phyloP scores from a whole-genome alignment of 1,140 invertebrate species.

The Drosophila littoralis region DNA sequence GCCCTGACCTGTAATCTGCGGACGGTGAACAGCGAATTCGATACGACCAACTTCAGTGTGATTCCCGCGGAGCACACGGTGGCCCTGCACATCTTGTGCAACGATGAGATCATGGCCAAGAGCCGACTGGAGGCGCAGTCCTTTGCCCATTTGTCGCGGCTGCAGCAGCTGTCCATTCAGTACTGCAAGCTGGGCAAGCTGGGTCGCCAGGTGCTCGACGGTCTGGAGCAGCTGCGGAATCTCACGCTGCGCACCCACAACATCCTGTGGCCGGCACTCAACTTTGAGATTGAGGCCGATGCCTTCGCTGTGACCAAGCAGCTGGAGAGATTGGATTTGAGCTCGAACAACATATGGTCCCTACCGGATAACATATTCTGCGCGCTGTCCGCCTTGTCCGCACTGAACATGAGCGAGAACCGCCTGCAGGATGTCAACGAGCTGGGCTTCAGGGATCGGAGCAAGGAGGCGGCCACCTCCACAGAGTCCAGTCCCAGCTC shows the following conservation, averaged over 20 bases:
- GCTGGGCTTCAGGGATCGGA: conserved; percentile 89
- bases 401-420: conserved; percentile 93
- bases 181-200: conserved; percentile 93
- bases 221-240: conserved; percentile 90
- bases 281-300: conserved; percentile 90
- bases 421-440: conserved; percentile 92
- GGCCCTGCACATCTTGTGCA: conserved; percentile 91
- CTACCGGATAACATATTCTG: conserved; percentile 94
- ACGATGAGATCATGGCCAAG: conserved; percentile 89
- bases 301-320: conserved; percentile 90
- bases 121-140: conserved; percentile 90
- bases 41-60: conserved; percentile 94
- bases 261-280: conserved; percentile 90
- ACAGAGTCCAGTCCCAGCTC: conserved; percentile 50
- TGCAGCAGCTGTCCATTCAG: conserved; percentile 91
- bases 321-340: conserved; percentile 93
- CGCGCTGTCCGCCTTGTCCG: conserved; percentile 90
- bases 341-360: conserved; percentile 94
- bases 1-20: conserved; percentile 91
- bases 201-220: conserved; percentile 89
- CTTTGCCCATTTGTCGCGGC: conserved; percentile 91
- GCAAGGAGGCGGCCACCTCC: conserved; percentile 61
- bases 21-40: conserved; percentile 92
- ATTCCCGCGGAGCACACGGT: conserved; percentile 93
- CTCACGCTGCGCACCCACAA: conserved; percentile 92